Conservation (phyloP, 35 echinoderm and acorn worm genomes). For the Ptychodera flava region DNA sequence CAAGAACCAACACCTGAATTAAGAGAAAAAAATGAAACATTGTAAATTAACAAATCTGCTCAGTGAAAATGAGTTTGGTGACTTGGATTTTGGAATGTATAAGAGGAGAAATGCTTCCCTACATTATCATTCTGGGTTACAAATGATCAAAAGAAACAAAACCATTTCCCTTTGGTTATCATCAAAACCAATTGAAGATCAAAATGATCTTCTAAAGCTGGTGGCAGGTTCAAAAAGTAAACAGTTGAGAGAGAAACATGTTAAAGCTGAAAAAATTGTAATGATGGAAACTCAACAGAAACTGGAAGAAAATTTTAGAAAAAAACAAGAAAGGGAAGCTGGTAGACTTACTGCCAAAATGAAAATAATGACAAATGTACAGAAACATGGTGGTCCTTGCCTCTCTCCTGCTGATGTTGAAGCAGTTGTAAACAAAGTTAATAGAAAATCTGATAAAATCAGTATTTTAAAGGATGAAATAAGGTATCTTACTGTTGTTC, state of each 20-base stretch:
- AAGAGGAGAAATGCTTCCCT: conserved; percentile 17
- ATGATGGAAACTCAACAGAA: neutral
- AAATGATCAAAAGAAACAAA: conserved; percentile 21
- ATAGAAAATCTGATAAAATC: neutral
- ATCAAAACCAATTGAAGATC: neutral
- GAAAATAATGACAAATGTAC: neutral
- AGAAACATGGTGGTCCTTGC: conserved; percentile 18
- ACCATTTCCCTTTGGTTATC: conserved; percentile 15
- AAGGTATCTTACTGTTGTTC: conserved; percentile 19
- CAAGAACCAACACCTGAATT: conserved; percentile 13
- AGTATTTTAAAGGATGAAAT: conserved; percentile 18
- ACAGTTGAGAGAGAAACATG: conserved; percentile 2
- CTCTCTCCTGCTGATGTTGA: conserved; percentile 9
- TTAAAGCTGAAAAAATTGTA: conserved; percentile 7
- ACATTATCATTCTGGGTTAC: conserved; percentile 12
- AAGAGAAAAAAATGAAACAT: conserved; percentile 18
- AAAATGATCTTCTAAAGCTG: neutral
- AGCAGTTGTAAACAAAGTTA: neutral
- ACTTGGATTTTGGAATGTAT: conserved; percentile 41
- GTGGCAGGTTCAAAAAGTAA: conserved; percentile 7
- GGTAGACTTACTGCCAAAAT: neutral
- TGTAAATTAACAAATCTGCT: conserved; percentile 46
- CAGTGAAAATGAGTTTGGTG: conserved; percentile 35
- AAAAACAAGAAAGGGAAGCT: conserved; percentile 13
- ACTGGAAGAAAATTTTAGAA: neutral